Conservation (phyloP, 2,888 invertebrate genomes). For the Merodon equestris region DNA sequence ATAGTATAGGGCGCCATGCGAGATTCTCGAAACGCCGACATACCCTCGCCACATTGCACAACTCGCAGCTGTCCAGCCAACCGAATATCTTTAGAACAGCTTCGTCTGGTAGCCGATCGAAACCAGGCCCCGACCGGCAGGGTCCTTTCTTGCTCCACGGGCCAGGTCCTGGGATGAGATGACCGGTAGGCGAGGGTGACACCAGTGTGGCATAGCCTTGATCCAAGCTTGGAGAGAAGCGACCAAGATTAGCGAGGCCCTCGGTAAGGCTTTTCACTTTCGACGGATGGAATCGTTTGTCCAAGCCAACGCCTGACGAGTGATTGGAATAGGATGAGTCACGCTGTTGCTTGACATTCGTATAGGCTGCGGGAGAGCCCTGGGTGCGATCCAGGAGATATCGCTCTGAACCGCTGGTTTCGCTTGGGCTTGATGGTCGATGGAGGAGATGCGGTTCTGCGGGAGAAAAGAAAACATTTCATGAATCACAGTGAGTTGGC, state of each 20-base stretch:
- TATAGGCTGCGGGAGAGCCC: conserved; percentile 76
- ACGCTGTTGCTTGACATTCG: conserved; percentile 70
- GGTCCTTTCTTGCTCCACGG: conserved; percentile 79
- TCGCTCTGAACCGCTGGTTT: conserved; percentile 78
- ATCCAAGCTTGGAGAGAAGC: conserved; percentile 85
- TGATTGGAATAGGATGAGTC: conserved; percentile 71
- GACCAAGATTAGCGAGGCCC: conserved; percentile 77
- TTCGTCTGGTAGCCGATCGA: conserved; percentile 84
- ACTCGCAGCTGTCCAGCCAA: conserved; percentile 85
- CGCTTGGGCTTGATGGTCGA: conserved; percentile 77
- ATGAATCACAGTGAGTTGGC: not conserved
- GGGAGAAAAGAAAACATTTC: not conserved
- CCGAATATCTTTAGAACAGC: conserved; percentile 85
- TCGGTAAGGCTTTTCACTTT: conserved; percentile 78
- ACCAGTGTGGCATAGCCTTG: conserved; percentile 91
- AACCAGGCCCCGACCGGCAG: conserved; percentile 78
- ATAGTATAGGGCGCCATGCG: conserved; percentile 88
- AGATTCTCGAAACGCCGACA: conserved; percentile 87
- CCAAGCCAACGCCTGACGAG: conserved; percentile 72
- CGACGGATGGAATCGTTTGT: conserved; percentile 75
- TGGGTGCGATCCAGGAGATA: conserved; percentile 76
- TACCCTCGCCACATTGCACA: conserved; percentile 87
- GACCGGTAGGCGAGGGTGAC: conserved; percentile 80
- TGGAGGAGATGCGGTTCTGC: conserved; percentile 75
- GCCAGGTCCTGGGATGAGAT: conserved; percentile 73